These are phyloP conservation scores for Caenorhabditis plicata DNA, from an alignment of 2,888 invertebrate species.

Conservation along the genomic window DNA sequence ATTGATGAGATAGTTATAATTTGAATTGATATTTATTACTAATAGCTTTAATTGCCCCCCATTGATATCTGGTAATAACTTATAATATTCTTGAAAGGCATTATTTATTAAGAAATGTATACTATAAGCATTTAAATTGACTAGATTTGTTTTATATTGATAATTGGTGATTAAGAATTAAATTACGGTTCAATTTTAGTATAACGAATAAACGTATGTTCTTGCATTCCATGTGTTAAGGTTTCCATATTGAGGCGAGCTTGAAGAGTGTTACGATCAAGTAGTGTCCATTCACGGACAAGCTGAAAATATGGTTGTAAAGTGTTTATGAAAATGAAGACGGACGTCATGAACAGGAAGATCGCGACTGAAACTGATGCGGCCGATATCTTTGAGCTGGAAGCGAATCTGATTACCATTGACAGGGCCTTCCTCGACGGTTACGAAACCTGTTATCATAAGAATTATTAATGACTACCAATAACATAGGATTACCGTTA, in stretches of 20 bases:
- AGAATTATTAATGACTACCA: no score
- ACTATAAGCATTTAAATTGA: no score
- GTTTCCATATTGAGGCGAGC: constrained; percentile 64
- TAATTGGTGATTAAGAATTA: no score
- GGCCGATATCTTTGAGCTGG: constrained; percentile 61
- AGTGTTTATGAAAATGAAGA: no score
- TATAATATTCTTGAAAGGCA: no score
- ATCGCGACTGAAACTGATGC: constrained; percentile 65
- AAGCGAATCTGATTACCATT: constrained; percentile 52
- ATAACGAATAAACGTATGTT: constrained; percentile 54
- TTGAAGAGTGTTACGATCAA: constrained; percentile 58
- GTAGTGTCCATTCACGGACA: constrained; percentile 62
- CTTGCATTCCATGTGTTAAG: constrained; percentile 64
- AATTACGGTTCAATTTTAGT: constrained; percentile 39
- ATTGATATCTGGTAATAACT: not conserved
- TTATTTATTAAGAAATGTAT: no score
- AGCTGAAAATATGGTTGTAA: constrained; percentile 52
- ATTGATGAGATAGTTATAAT: not conserved
- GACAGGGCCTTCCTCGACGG: constrained; percentile 63
- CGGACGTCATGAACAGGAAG: constrained; percentile 64
- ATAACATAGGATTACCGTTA: constrained; percentile 47
- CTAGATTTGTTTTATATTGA: not conserved
- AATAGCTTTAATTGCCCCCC: not conserved
- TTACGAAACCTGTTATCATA: constrained; percentile 56
- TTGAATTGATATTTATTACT: not conserved